These are phyloP conservation scores for Macquaria australasica DNA, from an alignment of 2,113 vertebrate species.

Conservation along the genomic window DNA sequence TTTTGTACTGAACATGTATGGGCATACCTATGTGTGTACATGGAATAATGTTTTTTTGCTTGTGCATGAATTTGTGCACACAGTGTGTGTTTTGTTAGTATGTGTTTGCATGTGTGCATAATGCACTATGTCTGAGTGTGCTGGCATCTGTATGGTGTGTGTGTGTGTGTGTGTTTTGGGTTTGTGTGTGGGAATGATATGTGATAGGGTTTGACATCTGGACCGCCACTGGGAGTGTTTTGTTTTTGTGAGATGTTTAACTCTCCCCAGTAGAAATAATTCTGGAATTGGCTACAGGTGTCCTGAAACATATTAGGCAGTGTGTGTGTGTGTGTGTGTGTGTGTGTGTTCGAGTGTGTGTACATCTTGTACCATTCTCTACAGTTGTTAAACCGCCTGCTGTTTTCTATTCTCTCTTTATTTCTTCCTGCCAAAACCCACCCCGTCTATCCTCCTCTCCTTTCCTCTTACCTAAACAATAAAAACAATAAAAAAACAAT, in stretches of 20 bases:
- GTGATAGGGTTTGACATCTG: slow-evolving; percentile 50
- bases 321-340: slow-evolving; percentile 1
- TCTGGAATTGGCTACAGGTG: slow-evolving; percentile 20
- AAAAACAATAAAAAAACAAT: not conserved
- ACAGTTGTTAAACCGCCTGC: slow-evolving; percentile 13
- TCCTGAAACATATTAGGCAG: slow-evolving; percentile 20
- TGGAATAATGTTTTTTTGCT: not conserved
- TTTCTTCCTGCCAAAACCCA: not conserved
- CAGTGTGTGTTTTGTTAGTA: not conserved
- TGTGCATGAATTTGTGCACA: not conserved
- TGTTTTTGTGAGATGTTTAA: slow-evolving; percentile 35
- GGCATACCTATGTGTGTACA: not conserved
- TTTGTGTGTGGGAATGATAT: slow-evolving; percentile 21
- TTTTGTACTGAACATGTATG: not conserved
- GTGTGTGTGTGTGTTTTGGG: slow-evolving; percentile 8
- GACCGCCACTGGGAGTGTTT: slow-evolving; percentile 6
- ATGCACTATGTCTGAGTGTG: not conserved
- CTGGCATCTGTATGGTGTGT: not conserved
- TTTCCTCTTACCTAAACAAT: not conserved
- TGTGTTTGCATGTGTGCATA: not conserved
- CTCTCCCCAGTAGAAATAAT: slow-evolving; percentile 27
- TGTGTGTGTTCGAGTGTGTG: not conserved
- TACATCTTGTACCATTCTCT: not conserved
- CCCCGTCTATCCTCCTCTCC: not conserved
- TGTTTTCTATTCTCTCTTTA: slow-evolving; percentile 19